Percentiles rank a stretch among this genome's conserved stretches.
Conservation (phyloP, 2,888 invertebrate species). For the Agriopis leucophaearia region DNA sequence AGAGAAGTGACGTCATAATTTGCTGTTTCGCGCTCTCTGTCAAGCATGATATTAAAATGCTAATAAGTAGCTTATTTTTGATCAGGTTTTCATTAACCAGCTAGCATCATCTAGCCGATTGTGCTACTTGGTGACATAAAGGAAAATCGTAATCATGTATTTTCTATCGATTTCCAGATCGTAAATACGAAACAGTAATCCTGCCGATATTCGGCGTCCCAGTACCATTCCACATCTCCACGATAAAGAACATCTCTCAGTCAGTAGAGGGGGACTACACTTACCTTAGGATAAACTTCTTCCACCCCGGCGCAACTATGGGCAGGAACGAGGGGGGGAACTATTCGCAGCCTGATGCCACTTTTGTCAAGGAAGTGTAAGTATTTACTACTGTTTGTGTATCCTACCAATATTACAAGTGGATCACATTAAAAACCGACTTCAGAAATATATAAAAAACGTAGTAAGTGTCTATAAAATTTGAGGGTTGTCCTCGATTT, state of each 20-base stretch:
- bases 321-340: slow-evolving; percentile 96
- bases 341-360: slow-evolving; percentile 98
- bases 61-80: too few relatives aligned
- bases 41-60: too few relatives aligned
- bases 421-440: too few relatives aligned
- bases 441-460: too few relatives aligned
- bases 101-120: too few relatives aligned
- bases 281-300: slow-evolving; percentile 98
- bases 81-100: too few relatives aligned
- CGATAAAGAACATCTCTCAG: slow-evolving; percentile 99
- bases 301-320: slow-evolving; percentile 99
- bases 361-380: slow-evolving; percentile 99
- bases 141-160: background rate
- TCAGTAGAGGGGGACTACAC: slow-evolving; percentile 99
- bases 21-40: too few relatives aligned
- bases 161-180: slow-evolving; percentile 87
- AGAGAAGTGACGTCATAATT: too few relatives aligned
- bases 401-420: too few relatives aligned
- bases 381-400: slow-evolving; percentile 60
- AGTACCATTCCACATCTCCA: slow-evolving; percentile 99
- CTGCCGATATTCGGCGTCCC: slow-evolving; percentile 98
- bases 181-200: slow-evolving; percentile 99
- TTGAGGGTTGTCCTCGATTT: too few relatives aligned
- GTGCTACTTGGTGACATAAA: too few relatives aligned
- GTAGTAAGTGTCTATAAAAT: too few relatives aligned